phyloP scores from a whole-genome alignment of 2,797 vertebrate species.

The Oreonectes daqikongensis region DNA sequence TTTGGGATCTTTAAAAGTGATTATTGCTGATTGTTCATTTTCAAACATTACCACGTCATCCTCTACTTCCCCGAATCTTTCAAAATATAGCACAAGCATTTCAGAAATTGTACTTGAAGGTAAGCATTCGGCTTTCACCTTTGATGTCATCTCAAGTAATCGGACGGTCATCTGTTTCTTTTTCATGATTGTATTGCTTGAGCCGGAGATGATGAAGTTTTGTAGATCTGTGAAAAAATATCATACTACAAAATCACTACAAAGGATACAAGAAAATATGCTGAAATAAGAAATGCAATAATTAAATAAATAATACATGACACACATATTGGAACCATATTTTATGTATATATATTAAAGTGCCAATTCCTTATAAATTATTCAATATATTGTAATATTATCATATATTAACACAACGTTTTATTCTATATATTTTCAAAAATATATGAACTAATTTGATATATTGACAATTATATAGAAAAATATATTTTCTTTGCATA shows the following conservation, averaged over 20 bases:
- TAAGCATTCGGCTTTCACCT: constrained; percentile 66
- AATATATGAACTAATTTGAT: no score
- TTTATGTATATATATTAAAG: no score
- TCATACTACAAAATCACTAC: neutral
- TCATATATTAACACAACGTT: no score
- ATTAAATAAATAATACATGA: no score
- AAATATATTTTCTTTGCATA: constrained; percentile 42
- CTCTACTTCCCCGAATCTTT: constrained; percentile 60
- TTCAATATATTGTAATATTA: no score
- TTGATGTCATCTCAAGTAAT: constrained; percentile 66
- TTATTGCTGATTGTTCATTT: constrained; percentile 63
- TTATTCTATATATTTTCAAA: no score
- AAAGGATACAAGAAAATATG: neutral
- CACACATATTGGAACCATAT: no score
- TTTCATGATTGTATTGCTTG: constrained; percentile 63
- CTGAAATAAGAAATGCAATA: no score
- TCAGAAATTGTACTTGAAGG: constrained; percentile 49
- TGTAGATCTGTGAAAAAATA: constrained; percentile 61
- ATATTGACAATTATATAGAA: no score
- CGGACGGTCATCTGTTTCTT: constrained; percentile 60
- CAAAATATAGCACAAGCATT: constrained; percentile 68
- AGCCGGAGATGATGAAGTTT: constrained; percentile 64
- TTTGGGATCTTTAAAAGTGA: constrained; percentile 67
- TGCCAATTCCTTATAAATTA: no score
- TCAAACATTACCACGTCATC: constrained; percentile 56